Evolutionary conservation across 2,113 vertebrate genomes (phyloP).

Genomic region (Sebastes schlegelii): DNA sequence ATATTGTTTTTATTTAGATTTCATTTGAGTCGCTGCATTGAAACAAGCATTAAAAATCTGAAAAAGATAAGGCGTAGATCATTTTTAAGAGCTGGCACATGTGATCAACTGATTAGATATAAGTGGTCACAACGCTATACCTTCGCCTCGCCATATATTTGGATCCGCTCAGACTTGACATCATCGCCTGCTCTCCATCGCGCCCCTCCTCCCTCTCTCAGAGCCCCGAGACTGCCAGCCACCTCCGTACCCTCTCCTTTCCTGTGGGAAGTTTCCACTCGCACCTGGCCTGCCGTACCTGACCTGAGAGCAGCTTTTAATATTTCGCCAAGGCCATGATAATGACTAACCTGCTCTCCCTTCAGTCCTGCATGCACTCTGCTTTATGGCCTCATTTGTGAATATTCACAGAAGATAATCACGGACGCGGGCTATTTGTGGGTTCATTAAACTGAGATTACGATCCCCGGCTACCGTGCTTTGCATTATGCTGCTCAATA

Average conservation of each 20-base stretch:
- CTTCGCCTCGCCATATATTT: not conserved
- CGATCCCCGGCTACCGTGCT: constrained; percentile 25
- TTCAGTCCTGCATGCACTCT: constrained; percentile 17
- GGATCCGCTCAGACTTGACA: not conserved
- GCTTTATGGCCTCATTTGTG: constrained; percentile 68
- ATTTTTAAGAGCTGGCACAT: not conserved
- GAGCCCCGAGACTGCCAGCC: constrained; percentile 14
- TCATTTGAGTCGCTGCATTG: not conserved
- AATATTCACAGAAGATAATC: constrained; percentile 68
- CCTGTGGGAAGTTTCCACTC: constrained; percentile 77
- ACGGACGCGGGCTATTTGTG: constrained; percentile 4
- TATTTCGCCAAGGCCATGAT: constrained; percentile 72
- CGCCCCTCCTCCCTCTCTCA: not conserved
- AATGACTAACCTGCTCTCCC: constrained; percentile 76
- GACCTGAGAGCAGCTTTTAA: constrained; percentile 55
- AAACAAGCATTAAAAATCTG: not conserved
- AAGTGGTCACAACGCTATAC: not conserved
- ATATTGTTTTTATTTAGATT: not conserved
- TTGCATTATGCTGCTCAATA: constrained; percentile 45
- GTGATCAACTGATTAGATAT: constrained; percentile 16
- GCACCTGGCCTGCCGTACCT: constrained; percentile 18
- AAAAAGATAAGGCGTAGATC: not conserved
- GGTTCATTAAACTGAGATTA: constrained; percentile 67
- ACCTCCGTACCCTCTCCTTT: constrained; percentile 17
- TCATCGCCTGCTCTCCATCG: not conserved